Conservation (phyloP, 2,888 invertebrate genomes). For the Ormyrus labotus region DNA sequence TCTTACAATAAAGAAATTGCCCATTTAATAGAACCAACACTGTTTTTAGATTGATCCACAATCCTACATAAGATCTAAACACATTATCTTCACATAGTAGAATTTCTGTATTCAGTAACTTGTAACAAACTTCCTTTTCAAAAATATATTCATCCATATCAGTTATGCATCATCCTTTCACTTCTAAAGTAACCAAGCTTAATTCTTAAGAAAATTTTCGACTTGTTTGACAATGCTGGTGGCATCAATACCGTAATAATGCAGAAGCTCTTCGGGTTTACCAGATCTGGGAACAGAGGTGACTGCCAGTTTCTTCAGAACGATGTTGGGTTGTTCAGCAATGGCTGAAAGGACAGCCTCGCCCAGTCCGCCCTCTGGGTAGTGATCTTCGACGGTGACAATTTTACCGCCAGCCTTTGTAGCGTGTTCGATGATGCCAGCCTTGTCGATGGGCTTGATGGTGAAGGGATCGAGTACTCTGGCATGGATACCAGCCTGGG, state of each 20-base stretch:
- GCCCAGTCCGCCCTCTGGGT: conserved; percentile 96
- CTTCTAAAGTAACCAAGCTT: conserved; percentile 3
- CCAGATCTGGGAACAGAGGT: conserved; percentile 93
- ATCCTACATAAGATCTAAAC: conserved; percentile 19
- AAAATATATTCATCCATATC: conserved; percentile 18
- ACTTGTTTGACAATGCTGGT: conserved; percentile 79
- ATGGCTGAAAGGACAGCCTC: conserved; percentile 94
- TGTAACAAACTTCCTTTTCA: conserved; percentile 4
- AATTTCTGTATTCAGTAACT: not conserved
- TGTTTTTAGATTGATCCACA: conserved; percentile 46
- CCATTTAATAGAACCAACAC: conserved; percentile 7
- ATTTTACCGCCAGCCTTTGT: conserved; percentile 87
- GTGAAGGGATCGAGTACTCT: conserved; percentile 97
- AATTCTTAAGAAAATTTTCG: conserved; percentile 47
- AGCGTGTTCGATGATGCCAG: conserved; percentile 86
- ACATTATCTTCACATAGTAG: not conserved
- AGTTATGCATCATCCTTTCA: not conserved
- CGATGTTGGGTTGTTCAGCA: conserved; percentile 82
- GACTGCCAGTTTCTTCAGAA: conserved; percentile 89
- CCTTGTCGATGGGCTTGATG: conserved; percentile 94
- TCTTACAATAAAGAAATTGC: not conserved
- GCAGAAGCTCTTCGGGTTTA: conserved; percentile 89
- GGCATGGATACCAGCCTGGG: conserved; percentile 83
- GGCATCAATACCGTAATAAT: conserved; percentile 92
- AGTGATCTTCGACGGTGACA: conserved; percentile 98